Evolutionary conservation across 2,888 invertebrate species (phyloP), one percentile per base, ranked within the genome.

Genomic region (Odontocerum albicorne): DNA sequence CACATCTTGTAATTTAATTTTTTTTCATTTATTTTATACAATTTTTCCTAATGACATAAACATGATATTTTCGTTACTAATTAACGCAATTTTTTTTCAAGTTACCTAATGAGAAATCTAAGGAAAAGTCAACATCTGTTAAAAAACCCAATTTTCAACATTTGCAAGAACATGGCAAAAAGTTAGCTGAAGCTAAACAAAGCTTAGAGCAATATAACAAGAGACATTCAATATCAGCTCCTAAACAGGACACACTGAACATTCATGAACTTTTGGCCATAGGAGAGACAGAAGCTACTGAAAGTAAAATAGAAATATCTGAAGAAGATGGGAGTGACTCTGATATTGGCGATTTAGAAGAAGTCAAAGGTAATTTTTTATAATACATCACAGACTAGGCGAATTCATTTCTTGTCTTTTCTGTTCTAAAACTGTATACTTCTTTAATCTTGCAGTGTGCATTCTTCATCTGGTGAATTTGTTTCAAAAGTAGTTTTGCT

Each of bases 291-390:
- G 68, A 71, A 46, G 64, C 66, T 62, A 59, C 62, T 63, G 51
- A 40, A 54, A 13, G 44, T 31, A 59, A 61, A 66, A 65, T 47
- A 71, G 70, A 44, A 68, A 68, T 64, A 53, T 35, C 33, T 7
- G 43, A 35, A 7, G 35, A 22, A 4, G 35, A 51, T 10, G 36
- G 67, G 47, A 81, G 80, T 63, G 84, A 84, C 42, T 84, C 85
- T 2, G 88, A 88, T 64, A 76, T 83, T 46, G 86, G 84, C 62
- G 82, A 86, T 66, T 87, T 85, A 83, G 87, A 89, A 67, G 89
- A 89, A 75, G 88, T 90, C 44, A 82, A 84, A 72, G 83, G 83
- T 73, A 72, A 74, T 66, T 67, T n/a, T 33, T 2, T 20, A 40
- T 15, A 39, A 15, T 39, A 39, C 6, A n/a, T n/a, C n/a, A n/a